Conservation (phyloP, 1,140 invertebrate genomes). For the Drosophila insularis region DNA sequence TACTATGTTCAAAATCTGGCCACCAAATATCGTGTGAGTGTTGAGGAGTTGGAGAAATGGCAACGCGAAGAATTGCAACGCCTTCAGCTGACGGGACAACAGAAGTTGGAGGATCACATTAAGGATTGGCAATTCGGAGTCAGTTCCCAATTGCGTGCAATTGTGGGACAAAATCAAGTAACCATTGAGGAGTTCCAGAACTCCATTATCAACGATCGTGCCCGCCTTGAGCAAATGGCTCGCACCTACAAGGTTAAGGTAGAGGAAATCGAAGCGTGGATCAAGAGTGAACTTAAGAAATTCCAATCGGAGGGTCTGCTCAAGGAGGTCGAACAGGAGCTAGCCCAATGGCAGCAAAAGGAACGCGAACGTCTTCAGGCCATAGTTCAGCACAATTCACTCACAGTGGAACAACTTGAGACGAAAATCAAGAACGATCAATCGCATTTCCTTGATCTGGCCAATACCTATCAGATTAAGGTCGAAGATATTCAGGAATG, state of each 20-base stretch:
- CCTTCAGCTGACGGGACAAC: slow-evolving; percentile 59
- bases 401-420: slow-evolving; percentile 73
- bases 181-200: slow-evolving; percentile 77
- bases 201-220: slow-evolving; percentile 68
- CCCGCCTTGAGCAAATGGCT: slow-evolving; percentile 63
- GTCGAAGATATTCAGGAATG: slow-evolving; percentile 77
- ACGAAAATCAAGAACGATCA: slow-evolving; percentile 76
- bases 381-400: slow-evolving; percentile 67
- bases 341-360: slow-evolving; percentile 68
- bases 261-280: slow-evolving; percentile 74
- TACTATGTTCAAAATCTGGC: slow-evolving; percentile 69
- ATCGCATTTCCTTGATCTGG: slow-evolving; percentile 65
- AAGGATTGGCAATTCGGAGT: slow-evolving; percentile 74
- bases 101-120: slow-evolving; percentile 65
- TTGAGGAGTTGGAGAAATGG: slow-evolving; percentile 79
- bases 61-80: slow-evolving; percentile 68
- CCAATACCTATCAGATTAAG: slow-evolving; percentile 69
- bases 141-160: slow-evolving; percentile 56
- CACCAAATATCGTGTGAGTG: slow-evolving; percentile 70
- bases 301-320: slow-evolving; percentile 73
- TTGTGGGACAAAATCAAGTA: slow-evolving; percentile 67
- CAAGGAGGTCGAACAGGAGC: slow-evolving; percentile 70
- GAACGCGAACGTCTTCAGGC: slow-evolving; percentile 67
- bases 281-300: slow-evolving; percentile 67
- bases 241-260: slow-evolving; percentile 71